Conservation (phyloP, 2,113 vertebrate species). For the Uropsilus gracilis region DNA sequence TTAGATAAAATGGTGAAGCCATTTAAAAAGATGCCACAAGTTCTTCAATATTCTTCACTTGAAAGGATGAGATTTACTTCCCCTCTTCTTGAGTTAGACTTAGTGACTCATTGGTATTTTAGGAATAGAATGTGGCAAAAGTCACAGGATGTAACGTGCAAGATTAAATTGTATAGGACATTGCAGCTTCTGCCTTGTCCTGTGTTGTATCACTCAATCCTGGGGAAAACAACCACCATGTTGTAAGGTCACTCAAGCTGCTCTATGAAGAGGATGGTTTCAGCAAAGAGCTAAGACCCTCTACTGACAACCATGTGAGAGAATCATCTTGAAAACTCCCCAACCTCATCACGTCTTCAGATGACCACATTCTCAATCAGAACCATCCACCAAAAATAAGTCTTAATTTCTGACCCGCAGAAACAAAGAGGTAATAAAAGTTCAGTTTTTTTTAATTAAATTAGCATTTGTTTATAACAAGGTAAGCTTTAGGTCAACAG, state of each 20-base stretch:
- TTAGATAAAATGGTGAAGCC: not conserved
- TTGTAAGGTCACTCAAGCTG: not conserved
- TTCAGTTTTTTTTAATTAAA: not conserved
- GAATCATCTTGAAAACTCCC: not conserved
- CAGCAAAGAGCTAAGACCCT: not conserved
- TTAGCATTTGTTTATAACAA: not conserved
- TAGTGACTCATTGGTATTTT: not conserved
- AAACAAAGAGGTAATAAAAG: not conserved
- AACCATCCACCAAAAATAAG: not conserved
- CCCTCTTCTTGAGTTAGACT: not conserved
- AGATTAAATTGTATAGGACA: not conserved
- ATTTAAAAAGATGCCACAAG: not conserved
- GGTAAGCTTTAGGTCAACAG: no score
- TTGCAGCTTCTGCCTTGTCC: not conserved
- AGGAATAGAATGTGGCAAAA: not conserved
- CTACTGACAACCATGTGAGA: accelerated
- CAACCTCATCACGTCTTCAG: not conserved
- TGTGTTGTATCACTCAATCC: not conserved
- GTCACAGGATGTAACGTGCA: not conserved
- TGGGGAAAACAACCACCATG: not conserved
- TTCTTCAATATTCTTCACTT: not conserved
- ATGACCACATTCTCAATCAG: not conserved
- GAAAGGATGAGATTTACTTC: not conserved
- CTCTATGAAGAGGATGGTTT: not conserved
- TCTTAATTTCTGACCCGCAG: not conserved